phyloP scores from a whole-genome alignment of 2,797 vertebrate genomes.

The Neosilurus mollespiculum region DNA sequence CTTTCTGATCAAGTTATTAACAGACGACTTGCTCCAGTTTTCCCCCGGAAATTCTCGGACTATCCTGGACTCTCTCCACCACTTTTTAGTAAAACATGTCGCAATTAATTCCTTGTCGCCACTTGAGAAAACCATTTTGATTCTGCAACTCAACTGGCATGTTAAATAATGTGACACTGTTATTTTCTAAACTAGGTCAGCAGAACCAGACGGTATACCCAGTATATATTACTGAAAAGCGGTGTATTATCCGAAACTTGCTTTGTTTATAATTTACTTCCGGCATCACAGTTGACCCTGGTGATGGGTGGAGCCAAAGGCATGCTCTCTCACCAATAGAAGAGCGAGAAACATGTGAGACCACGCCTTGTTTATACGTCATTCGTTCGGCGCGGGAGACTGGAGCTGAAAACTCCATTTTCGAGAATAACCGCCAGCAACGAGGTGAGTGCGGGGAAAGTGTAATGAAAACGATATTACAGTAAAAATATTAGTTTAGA shows the following conservation, averaged over 20 bases:
- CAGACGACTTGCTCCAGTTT: no score
- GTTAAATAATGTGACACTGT: no score
- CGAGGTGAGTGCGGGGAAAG: constrained; percentile 12
- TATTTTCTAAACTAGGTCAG: no score
- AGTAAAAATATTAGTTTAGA: background rate
- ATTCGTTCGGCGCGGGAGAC: constrained; percentile 73
- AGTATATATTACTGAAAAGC: background rate
- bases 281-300: background rate
- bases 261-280: background rate
- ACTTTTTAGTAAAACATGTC: no score
- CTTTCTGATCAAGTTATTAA: no score
- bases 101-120: no score
- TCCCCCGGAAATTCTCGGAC: no score
- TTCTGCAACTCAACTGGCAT: no score
- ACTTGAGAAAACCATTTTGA: no score
- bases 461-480: background rate
- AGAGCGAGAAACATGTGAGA: background rate
- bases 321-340: constrained; percentile 42
- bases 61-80: no score
- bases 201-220: no score
- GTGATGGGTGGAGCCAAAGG: background rate
- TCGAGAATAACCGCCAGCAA: constrained; percentile 31
- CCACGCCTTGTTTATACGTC: constrained; percentile 58
- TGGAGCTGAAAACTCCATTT: background rate
- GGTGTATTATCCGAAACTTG: background rate